phyloP scores from a whole-genome alignment of 2,113 vertebrate genomes.

The Sardina pilchardus region DNA sequence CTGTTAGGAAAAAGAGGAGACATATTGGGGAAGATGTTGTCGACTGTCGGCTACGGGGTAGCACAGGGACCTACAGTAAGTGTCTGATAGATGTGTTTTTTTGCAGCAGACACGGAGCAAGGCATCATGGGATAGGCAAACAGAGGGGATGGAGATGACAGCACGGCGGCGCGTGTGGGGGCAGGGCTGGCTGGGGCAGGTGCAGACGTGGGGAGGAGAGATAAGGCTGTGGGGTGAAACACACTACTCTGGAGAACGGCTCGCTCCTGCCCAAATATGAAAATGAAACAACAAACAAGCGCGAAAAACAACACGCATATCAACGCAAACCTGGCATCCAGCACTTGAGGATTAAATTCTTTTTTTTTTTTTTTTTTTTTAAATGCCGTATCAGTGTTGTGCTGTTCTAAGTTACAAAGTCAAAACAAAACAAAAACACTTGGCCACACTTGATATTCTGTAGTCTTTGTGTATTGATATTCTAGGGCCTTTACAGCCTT shows the following conservation, averaged over 20 bases:
- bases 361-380: background rate
- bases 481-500: too few species aligned
- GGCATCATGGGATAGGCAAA: slow-evolving; percentile 41
- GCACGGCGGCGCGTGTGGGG: background rate
- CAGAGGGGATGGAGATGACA: background rate
- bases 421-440: background rate
- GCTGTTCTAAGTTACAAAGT: background rate
- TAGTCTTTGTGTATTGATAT: background rate
- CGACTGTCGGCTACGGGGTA: background rate
- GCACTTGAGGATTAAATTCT: background rate
- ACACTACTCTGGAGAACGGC: background rate
- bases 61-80: background rate
- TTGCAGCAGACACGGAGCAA: background rate
- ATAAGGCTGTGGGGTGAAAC: background rate
- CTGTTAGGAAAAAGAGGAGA: background rate
- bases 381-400: background rate
- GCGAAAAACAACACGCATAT: background rate
- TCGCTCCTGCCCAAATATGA: background rate
- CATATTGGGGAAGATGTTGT: background rate
- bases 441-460: background rate
- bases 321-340: background rate
- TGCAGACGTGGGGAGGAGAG: background rate
- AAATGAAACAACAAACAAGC: background rate
- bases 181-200: background rate
- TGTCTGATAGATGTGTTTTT: background rate